Evolutionary conservation across 1,140 invertebrate species (phyloP), one percentile per base, ranked within the genome.

Genomic region (Cheumatopsyche charites): DNA sequence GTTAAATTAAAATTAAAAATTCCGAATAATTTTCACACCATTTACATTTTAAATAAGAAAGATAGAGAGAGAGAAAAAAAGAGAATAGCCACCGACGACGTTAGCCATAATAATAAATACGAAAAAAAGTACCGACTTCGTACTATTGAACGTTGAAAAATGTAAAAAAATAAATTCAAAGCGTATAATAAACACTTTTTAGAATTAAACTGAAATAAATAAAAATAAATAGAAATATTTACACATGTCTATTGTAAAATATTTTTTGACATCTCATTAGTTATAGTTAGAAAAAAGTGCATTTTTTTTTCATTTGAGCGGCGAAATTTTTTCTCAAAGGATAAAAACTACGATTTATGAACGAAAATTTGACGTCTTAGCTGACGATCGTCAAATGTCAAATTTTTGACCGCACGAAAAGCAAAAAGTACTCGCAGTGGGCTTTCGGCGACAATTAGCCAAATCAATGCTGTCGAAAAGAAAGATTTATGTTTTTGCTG

Each of bases 1-100:
- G 67, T 75, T 62, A 73, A 75, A 75, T 71, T 75, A 68, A 75
- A 75, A 73, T 75, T 67, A 73, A 73, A 73, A 75, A 75, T 75
- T 75, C 74, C 73, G 74, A 70, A 75, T 75, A 75, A 73, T 72
- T 75, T 67, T 45, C 21, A 15, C 71, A 43, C 49, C 67, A 75
- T 75, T 73, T 73, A 67, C 74, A 73, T 73, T 70, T 67, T 62
- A 49, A 72, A 43, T 62, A 47, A 61, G 25, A 41, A 9, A 36
- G 3, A 36, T 3, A 36, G 29, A 36, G 9, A 36, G 21, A 58
- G 23, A 58, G 13, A 26, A 58, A 58, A 36, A 36, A 11, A 58
- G 23, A 58, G 13, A 26, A 58, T 25, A 5, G 19, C 5, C 29
- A 19, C 55, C 55, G 19, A 25, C 55, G 47, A 52, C 1, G 21